Evolutionary conservation across 53 echinoderm and acorn worm genomes (phyloP).

Genomic region (Apostichopus leukothele): DNA sequence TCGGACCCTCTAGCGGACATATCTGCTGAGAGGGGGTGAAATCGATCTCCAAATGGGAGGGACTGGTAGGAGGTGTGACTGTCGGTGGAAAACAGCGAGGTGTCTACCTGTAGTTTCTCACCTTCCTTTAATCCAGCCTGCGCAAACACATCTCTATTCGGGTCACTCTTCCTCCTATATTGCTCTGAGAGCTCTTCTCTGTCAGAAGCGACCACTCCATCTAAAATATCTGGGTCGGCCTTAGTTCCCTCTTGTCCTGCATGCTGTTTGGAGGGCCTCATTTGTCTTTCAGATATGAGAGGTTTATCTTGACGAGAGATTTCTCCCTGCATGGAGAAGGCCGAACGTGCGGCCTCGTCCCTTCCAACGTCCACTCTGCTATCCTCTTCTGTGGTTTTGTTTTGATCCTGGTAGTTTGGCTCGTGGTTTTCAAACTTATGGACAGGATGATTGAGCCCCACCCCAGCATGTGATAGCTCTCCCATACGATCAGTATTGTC

Average conservation of each 20-base stretch:
- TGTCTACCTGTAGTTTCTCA: not conserved
- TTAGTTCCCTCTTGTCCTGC: not conserved
- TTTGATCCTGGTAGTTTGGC: not conserved
- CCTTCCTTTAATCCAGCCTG: not conserved
- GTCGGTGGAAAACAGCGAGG: constrained; percentile 19
- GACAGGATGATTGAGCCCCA: not conserved
- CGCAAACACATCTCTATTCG: not conserved
- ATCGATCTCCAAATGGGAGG: not conserved
- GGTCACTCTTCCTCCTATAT: not conserved
- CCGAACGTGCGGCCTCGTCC: not conserved
- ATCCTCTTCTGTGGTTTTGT: not conserved
- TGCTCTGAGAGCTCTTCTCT: not conserved
- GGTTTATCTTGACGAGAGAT: not conserved
- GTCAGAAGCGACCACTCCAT: not conserved
- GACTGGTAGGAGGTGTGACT: constrained; percentile 16
- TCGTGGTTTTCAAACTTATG: not conserved
- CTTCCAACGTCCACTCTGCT: not conserved
- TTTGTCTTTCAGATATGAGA: not conserved
- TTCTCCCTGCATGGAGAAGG: not conserved
- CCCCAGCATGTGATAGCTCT: not conserved
- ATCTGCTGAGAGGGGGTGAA: not conserved
- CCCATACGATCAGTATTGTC: not conserved
- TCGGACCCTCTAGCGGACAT: not conserved
- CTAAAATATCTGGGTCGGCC: not conserved
- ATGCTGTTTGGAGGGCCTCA: not conserved